Evolutionary conservation across 2,113 vertebrate species (phyloP), one percentile per base, ranked within the genome.

Genomic region (Axis porcinus): DNA sequence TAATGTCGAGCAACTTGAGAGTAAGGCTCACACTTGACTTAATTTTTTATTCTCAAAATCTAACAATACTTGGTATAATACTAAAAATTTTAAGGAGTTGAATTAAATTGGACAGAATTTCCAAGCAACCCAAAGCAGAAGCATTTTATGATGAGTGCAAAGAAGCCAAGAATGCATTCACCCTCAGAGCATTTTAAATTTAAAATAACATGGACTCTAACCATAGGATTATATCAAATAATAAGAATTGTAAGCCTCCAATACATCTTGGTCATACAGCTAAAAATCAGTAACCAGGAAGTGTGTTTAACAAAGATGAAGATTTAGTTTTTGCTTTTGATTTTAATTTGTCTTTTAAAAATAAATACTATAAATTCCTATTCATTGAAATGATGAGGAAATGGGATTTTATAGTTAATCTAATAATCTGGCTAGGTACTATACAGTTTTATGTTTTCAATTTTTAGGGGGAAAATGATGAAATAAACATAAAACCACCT

Each of bases 321-420:
- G 43, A 62, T 85, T 90, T 88, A 23, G 7, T 83, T 97, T 94
- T 93, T 91, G 17, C 7, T 25, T 92, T 91, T 90, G 43, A 19
- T 92, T 95, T 96, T 15, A 84, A 67, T 52, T 98, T 95, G 84
- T 83, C 36, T 95, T 79, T 95, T 79, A 64, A 84, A 90, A 57
- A 79, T 86, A 60, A 94, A 64, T 9, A 58, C 17, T 57, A 12
- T 78, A 47, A 97, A 89, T 6, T 52, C 28, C 6, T 79, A 19
- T 50, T 96, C 27, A 50, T 40, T 86, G 74, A 86, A 91, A 93
- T 96, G 36, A 82, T 78, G 67, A 92, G 4, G 12, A 4, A 85
- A 92, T 55, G 43, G 25, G 14, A 91, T 86, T 76, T 89, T 89
- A 83, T 81, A 86, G 43, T 58, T 93, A 43, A 81, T 88, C 76